Percentiles rank a stretch among this genome's conserved stretches.
Evolutionary conservation across 2,888 invertebrate species (phyloP).

Genomic region (Drosophila testacea): DNA sequence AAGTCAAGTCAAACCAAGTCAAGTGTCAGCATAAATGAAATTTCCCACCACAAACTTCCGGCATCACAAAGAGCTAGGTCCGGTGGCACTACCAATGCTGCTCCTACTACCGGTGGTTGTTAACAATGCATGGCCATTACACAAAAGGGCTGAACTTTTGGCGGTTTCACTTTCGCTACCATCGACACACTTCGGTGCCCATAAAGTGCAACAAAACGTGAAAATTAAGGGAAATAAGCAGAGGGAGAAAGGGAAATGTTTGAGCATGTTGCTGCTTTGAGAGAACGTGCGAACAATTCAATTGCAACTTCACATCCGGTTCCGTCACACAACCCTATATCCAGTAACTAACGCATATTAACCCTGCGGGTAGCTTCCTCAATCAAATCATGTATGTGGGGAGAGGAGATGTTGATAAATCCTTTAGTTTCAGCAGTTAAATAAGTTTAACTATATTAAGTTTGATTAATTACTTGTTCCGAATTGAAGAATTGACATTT

Average conservation of each 20-base stretch:
- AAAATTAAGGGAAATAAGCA: constrained; percentile 40
- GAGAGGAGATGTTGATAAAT: too few species aligned
- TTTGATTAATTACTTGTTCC: too few species aligned
- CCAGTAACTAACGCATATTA: background rate
- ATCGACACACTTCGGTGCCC: constrained; percentile 76
- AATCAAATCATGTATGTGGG: background rate
- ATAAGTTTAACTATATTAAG: too few species aligned
- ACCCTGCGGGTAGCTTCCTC: background rate
- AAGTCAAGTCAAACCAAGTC: constrained; percentile 64
- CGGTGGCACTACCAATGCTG: background rate
- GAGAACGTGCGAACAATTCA: constrained; percentile 64
- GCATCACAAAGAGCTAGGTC: constrained; percentile 35
- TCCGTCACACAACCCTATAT: constrained; percentile 32
- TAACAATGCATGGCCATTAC: constrained; percentile 72
- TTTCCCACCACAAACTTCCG: constrained; percentile 82
- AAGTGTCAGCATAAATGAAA: constrained; percentile 82
- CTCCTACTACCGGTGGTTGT: constrained; percentile 38
- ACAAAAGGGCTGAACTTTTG: constrained; percentile 60
- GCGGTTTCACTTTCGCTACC: constrained; percentile 74
- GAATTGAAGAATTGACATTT: too few species aligned
- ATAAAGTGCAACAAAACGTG: constrained; percentile 74
- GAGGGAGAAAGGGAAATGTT: constrained; percentile 35
- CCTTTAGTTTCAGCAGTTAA: background rate
- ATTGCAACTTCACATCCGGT: constrained; percentile 73
- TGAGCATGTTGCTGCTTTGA: constrained; percentile 39